Base-by-base conservation (phyloP, 2,888 invertebrate genomes). In the Leptopilina syphax region DNA sequence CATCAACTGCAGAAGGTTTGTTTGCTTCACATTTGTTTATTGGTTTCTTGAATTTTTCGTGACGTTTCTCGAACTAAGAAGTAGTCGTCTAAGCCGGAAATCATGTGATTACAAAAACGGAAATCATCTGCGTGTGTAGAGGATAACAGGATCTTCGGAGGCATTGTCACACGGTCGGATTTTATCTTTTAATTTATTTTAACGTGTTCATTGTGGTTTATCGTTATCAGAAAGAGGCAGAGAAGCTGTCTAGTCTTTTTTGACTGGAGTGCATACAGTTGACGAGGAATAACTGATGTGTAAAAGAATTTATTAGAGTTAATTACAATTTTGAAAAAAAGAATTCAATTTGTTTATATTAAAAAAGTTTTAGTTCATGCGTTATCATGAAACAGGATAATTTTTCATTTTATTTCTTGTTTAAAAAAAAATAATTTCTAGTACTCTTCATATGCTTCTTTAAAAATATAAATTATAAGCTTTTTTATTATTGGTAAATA, bases 31-130 rank as follows among this genome's bases (percentile, higher is more conserved):
- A 44, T 67, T 66, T 66, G n/a, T 66, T 67, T 18, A 47, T 44
- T 67, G 44, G n/a, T 18, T n/a, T 67, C 18, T 67, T 8, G 18
- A 12, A 67, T 44, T 47, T 67, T 67, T 67, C 18, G 44, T 67
- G n/a, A 67, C 41, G 44, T 67, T 67, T 47, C 44, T 34, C 12
- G 13, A 18, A 18, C 13, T 47, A 67, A 8, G 47, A 10, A 44
- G 6, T 63, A 9, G 18, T 67, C 67, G 47, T 47, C 67, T 67
- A 3, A 44, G 41, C 67, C 67, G 67, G 67, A 67, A 67, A 47
- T 67, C 44, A 44, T 67, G 67, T 67, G 67, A 67, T 67, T 44
- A 67, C n/a, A 67, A 67, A 44, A 67, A 67, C 67, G 67, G 47
- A 67, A 47, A 67, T 67, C 41, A 24, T 18, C 63, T 24, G 63